A percentile compares a stretch with the other conserved stretches of the same genome.
These are phyloP conservation scores for Thera obeliscata DNA, from an alignment of 2,888 invertebrate species.

Conservation along the genomic window DNA sequence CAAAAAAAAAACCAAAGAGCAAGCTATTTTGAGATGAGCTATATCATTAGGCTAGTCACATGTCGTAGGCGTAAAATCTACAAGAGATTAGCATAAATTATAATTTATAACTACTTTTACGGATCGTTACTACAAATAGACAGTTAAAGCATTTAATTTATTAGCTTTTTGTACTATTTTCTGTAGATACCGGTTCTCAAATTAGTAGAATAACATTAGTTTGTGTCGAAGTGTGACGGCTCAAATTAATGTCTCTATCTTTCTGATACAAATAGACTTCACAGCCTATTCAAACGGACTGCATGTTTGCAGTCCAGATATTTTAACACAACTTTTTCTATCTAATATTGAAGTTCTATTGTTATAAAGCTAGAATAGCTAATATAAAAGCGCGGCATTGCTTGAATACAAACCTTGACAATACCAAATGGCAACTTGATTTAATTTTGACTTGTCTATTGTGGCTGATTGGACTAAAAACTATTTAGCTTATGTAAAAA, in stretches of 20 bases:
- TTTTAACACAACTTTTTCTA: too few relatives aligned
- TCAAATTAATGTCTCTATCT: slow-evolving; percentile 41
- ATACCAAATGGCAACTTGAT: too few relatives aligned
- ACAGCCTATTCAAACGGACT: slow-evolving; percentile 1
- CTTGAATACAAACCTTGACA: too few relatives aligned
- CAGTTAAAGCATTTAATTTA: slow-evolving; percentile 57
- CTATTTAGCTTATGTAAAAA: too few relatives aligned
- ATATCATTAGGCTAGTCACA: slow-evolving; percentile 43
- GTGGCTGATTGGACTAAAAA: too few relatives aligned
- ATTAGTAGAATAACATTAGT: slow-evolving; percentile 41
- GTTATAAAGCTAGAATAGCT: too few relatives aligned
- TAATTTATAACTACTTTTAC: slow-evolving; percentile 64
- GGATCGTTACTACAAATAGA: slow-evolving; percentile 64
- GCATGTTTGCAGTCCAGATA: slow-evolving; percentile 7
- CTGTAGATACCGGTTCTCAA: slow-evolving; percentile 39
- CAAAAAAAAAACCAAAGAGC: too few relatives aligned
- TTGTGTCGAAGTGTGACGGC: slow-evolving; percentile 34
- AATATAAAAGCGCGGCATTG: too few relatives aligned
- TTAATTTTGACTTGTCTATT: too few relatives aligned
- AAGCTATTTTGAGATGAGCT: slow-evolving; percentile 26
- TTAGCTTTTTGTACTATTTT: slow-evolving; percentile 45
- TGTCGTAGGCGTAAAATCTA: slow-evolving; percentile 64
- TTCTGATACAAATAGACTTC: slow-evolving; percentile 12
- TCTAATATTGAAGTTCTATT: too few relatives aligned
- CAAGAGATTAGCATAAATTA: slow-evolving; percentile 68